Evolutionary conservation across 2,888 invertebrate species (phyloP), one percentile per base, ranked within the genome.

Genomic region (Fragum fragum): DNA sequence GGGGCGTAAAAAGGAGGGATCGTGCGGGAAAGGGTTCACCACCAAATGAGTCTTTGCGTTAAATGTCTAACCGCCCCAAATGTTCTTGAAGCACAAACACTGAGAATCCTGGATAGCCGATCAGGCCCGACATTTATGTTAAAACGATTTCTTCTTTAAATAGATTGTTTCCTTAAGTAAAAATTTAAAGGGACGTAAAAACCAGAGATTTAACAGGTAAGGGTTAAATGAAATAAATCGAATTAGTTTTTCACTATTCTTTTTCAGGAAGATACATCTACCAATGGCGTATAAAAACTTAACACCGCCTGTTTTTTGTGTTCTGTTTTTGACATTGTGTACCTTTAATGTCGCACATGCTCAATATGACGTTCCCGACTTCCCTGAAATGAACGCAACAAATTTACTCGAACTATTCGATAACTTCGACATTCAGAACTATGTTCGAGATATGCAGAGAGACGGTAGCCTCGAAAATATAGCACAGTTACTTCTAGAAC

Each of bases 401-500:
- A 57, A 26, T 18, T 0, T 57, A 28, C 57, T 57, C 0, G 57
- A 57, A 28, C 16, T 57, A 7, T 26, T 57, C 11, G 57, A 57
- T 26, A 57, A 23, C 7, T 57, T 57, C 57, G 57, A 57, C 57
- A 28, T 57, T 26, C 57, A 57, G 14, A 57, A 57, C 11, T 28
- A 23, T 16, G 26, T 57, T 2, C 57, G 57, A 16, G 57, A 57
- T 28, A 14, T 57, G 3, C 57, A 57, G 28, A 57, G 18, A 14
- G 28, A 57, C 26, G 57, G 57, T 7, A 28, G 14, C 7, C 26
- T 57, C 1, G 16, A 11, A 3, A 23, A 57, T 57, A 28, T 57
- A 23, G 57, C 28, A 2, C 26, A 28, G 26, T 6, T 23, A 7
- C 3, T 57, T 18, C 26, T 28, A 7, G 28, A 9, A 1, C 16